Percentiles rank a stretch among this genome's conserved stretches.
Evolutionary conservation across 2,113 vertebrate species (phyloP).

Genomic region (Tupaia chinensis): DNA sequence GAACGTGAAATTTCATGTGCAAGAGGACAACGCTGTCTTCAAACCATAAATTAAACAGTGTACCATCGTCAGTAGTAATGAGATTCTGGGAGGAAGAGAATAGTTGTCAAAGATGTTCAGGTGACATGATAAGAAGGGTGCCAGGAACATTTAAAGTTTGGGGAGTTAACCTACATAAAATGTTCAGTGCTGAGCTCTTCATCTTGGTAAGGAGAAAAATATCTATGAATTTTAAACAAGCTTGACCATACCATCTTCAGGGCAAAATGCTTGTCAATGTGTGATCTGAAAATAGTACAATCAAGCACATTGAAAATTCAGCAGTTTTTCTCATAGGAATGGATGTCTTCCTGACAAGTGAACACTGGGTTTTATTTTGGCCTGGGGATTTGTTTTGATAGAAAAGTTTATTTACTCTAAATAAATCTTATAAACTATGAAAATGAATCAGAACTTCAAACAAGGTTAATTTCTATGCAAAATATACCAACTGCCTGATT

Average conservation of each 20-base stretch:
- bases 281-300: slow-evolving; percentile 77
- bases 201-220: slow-evolving; percentile 57
- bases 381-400: slow-evolving; percentile 76
- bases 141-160: slow-evolving; percentile 20
- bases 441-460: slow-evolving; percentile 55
- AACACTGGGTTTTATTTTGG: slow-evolving; percentile 71
- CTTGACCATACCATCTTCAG: slow-evolving; percentile 71
- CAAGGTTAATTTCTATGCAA: slow-evolving; percentile 47
- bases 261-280: slow-evolving; percentile 67
- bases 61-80: slow-evolving; percentile 11
- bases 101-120: slow-evolving; percentile 55
- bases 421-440: slow-evolving; percentile 49
- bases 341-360: slow-evolving; percentile 66
- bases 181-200: slow-evolving; percentile 52
- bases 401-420: slow-evolving; percentile 74
- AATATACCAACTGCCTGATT: background rate
- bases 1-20: background rate
- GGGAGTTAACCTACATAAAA: slow-evolving; percentile 48
- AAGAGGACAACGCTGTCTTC: background rate
- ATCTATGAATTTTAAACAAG: slow-evolving; percentile 73
- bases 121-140: slow-evolving; percentile 1
- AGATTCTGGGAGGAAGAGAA: slow-evolving; percentile 22
- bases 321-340: slow-evolving; percentile 67
- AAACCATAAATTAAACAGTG: slow-evolving; percentile 12
- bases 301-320: slow-evolving; percentile 67